These are phyloP conservation scores for Hylia prasina DNA, from an alignment of 2,113 vertebrate genomes.

Conservation along the genomic window DNA sequence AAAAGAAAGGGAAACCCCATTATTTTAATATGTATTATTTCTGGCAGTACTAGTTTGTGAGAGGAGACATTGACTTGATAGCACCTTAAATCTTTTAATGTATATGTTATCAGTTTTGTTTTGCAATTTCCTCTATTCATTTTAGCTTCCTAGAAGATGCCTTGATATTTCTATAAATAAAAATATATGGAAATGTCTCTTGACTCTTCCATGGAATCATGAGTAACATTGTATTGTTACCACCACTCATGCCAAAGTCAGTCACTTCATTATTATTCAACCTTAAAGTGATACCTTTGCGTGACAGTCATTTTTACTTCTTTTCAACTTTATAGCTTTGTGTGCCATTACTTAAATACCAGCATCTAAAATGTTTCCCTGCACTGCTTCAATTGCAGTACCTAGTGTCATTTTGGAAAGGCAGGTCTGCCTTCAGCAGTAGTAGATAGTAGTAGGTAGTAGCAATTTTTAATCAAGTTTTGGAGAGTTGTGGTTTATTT, in stretches of 20 bases:
- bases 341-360: neutral
- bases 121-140: neutral
- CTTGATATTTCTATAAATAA: neutral
- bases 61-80: neutral
- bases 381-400: neutral
- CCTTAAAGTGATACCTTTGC: neutral
- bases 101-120: neutral
- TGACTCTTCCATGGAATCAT: neutral
- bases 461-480: neutral
- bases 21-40: neutral
- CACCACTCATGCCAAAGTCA: neutral
- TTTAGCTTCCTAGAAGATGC: neutral
- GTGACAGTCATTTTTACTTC: neutral
- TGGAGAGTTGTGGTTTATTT: neutral
- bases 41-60: neutral
- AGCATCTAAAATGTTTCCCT: neutral
- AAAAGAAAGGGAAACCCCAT: neutral
- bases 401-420: neutral
- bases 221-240: neutral
- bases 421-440: neutral
- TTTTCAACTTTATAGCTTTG: neutral
- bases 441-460: neutral
- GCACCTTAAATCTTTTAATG: neutral
- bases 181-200: neutral
- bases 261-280: neutral